Conservation (phyloP, 2,113 vertebrate species). For the Zosterops hypoxanthus region DNA sequence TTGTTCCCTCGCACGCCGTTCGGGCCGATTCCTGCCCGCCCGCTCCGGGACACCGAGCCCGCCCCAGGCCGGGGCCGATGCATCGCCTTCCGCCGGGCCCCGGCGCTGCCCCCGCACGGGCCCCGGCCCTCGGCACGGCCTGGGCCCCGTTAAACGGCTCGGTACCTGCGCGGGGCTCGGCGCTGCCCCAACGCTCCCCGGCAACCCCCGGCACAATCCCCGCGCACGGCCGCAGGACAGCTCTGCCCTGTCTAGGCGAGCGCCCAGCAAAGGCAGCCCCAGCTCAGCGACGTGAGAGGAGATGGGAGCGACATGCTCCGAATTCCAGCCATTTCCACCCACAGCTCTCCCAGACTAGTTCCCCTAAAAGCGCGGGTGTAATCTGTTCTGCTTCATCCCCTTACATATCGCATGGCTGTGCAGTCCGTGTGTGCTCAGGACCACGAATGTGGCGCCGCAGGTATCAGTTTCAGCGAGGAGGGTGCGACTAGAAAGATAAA, state of each 20-base stretch:
- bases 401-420: fast-evolving
- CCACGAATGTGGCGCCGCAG: background rate
- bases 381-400: background rate
- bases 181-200: too few species aligned
- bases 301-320: fast-evolving
- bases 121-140: too few species aligned
- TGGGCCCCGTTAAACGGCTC: too few species aligned
- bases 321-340: background rate
- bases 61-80: background rate
- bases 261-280: background rate
- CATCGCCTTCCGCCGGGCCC: background rate
- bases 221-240: too few species aligned
- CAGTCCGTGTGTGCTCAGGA: fast-evolving
- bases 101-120: background rate
- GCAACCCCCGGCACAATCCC: too few species aligned
- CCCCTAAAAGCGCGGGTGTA: fast-evolving
- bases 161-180: too few species aligned
- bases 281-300: fast-evolving
- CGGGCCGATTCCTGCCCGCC: background rate
- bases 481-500: background rate
- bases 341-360: fast-evolving
- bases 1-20: background rate
- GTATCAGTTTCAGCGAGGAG: background rate
- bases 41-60: background rate
- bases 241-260: fast-evolving